phyloP scores from a whole-genome alignment of 2,797 vertebrate species.

The Ctenosaura bakeri region DNA sequence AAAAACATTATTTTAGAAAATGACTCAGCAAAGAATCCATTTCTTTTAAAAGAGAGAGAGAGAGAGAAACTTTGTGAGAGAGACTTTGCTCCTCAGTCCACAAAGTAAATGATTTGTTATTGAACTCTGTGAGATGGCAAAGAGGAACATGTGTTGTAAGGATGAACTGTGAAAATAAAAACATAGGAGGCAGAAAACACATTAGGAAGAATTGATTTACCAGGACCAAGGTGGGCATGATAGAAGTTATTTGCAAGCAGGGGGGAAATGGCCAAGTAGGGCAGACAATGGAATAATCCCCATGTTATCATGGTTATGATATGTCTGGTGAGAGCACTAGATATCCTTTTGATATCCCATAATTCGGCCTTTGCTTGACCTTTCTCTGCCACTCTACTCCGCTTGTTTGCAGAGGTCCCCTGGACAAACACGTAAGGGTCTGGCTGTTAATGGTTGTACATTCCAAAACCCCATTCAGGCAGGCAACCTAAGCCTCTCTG shows the following conservation, averaged over 20 bases:
- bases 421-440: too few relatives aligned
- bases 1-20: constrained; percentile 4
- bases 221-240: fast-evolving
- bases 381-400: too few relatives aligned
- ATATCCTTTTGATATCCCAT: too few relatives aligned
- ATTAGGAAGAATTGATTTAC: not conserved
- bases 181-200: fast-evolving
- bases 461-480: too few relatives aligned
- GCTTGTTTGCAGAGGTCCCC: too few relatives aligned
- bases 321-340: too few relatives aligned
- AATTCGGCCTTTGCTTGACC: too few relatives aligned
- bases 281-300: not conserved
- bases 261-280: not conserved
- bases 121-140: not conserved
- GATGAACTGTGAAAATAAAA: not conserved
- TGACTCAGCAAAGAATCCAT: not conserved
- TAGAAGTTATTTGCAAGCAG: not conserved
- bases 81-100: not conserved
- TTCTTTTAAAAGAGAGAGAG: not conserved
- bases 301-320: too few relatives aligned
- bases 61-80: too few relatives aligned
- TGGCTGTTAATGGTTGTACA: too few relatives aligned
- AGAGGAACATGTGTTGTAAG: not conserved
- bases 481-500: too few relatives aligned
- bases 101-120: not conserved